Conservation (phyloP, 2,113 vertebrate genomes). For the Taxidea taxus region DNA sequence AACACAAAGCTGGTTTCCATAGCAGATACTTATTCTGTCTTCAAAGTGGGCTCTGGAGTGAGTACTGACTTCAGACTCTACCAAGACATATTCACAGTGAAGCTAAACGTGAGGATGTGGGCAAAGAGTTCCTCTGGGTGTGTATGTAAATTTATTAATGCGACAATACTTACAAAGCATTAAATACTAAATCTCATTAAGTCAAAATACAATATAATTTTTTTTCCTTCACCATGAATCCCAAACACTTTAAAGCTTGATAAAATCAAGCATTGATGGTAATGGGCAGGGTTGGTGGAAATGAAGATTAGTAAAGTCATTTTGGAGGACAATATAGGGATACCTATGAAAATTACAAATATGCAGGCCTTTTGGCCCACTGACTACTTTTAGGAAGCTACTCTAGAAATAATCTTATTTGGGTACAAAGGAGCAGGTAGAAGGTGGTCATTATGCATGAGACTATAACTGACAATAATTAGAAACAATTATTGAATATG, state of each 20-base stretch:
- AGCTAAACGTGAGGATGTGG: not conserved
- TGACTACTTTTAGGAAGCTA: not conserved
- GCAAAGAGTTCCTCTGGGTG: not conserved
- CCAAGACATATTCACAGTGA: not conserved
- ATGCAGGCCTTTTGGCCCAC: not conserved
- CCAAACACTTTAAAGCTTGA: not conserved
- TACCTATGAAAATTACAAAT: not conserved
- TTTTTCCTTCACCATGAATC: not conserved
- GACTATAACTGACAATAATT: not conserved
- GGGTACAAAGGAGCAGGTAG: not conserved
- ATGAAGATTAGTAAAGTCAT: not conserved
- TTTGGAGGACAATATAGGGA: not conserved
- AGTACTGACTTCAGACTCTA: not conserved
- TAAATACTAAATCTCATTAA: slow-evolving; percentile 26
- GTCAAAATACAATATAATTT: not conserved
- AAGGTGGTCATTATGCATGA: not conserved
- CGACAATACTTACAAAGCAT: not conserved
- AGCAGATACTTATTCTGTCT: not conserved
- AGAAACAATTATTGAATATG: not conserved
- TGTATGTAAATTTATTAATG: not conserved
- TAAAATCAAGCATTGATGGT: not conserved
- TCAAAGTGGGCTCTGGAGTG: not conserved
- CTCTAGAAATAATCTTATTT: not conserved
- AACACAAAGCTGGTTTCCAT: not conserved
- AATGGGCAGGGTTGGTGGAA: not conserved